Evolutionary conservation across 2,888 invertebrate species (phyloP), one percentile per base, ranked within the genome.

Genomic region (Biston betularia): DNA sequence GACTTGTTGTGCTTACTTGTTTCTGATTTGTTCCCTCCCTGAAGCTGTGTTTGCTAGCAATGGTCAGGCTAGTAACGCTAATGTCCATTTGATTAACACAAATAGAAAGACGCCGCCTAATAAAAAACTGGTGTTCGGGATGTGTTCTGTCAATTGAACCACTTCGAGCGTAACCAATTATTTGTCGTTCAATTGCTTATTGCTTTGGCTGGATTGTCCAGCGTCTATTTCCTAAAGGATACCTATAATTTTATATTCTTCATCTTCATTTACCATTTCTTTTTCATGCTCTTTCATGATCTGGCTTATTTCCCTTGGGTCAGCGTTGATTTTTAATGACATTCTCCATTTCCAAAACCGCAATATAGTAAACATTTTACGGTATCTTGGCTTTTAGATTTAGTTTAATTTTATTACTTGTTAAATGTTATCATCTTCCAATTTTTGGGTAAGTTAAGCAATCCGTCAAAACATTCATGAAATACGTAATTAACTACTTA

Each of bases 381-480:
- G 3, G 46, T 6, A 24, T 9, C 14, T 46, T 3, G 46, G n/a
- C n/a, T 44, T 6, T 15, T 15, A 24, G 8, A 24, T 46, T 46
- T 24, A 46, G 15, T 24, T 24, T 24, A 24, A 9, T 24, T 15
- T 45, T 7, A 3, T 46, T 46, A 6, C 11, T 48, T 7, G 9
- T 9, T 48, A 48, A 24, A 24, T 48, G 9, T 24, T 9, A 15
- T 46, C 10, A 11, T 33, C 34, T 50, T 15, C 24, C 44, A 56
- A 33, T 8, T 49, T 14, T 40, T 42, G 11, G 14, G 24, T 9
- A 61, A 60, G 42, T 61, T 65, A 46, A 15, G 42, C 40, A 48
- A 57, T 66, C 59, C 59, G 40, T 70, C 60, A 63, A 56, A 66
- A 53, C 48, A 42, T 33, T 46, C 24, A 46, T 5, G 10, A n/a